Conservation (phyloP, 2,797 vertebrate species). For the Pyrocephalus nanus region DNA sequence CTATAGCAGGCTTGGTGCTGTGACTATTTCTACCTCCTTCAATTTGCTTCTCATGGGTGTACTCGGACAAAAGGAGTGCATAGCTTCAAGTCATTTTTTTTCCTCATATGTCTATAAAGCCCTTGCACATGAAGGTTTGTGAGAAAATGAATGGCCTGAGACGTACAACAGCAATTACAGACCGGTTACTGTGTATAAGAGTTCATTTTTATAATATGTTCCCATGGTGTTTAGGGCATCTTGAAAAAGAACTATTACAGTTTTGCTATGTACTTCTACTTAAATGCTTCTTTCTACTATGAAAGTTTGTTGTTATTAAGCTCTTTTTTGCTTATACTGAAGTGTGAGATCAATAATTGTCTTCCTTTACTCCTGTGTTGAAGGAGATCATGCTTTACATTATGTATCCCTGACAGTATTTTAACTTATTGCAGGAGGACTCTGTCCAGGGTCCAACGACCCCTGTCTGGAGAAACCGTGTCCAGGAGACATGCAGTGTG, state of each 20-base stretch:
- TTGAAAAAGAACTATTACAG: neutral
- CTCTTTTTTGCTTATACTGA: neutral
- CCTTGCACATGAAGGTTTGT: neutral
- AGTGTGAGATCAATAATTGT: neutral
- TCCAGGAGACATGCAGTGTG: constrained; percentile 95
- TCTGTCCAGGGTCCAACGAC: constrained; percentile 85
- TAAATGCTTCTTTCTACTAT: neutral
- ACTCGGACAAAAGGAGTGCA: neutral
- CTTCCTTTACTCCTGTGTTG: neutral
- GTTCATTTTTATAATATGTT: neutral
- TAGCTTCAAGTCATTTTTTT: neutral
- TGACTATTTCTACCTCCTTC: neutral
- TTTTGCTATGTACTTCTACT: neutral
- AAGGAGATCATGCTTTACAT: neutral
- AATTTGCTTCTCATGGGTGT: neutral
- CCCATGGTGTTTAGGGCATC: neutral
- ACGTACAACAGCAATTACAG: neutral
- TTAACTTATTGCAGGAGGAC: constrained; percentile 79
- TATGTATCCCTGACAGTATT: constrained; percentile 15
- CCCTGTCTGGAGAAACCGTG: constrained; percentile 91
- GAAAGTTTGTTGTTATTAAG: neutral
- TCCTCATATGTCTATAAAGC: neutral
- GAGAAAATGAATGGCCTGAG: neutral
- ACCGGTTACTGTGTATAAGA: neutral
- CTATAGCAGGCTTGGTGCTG: neutral